Conservation (phyloP, 2,113 vertebrate species). For the Microtus pennsylvanicus region DNA sequence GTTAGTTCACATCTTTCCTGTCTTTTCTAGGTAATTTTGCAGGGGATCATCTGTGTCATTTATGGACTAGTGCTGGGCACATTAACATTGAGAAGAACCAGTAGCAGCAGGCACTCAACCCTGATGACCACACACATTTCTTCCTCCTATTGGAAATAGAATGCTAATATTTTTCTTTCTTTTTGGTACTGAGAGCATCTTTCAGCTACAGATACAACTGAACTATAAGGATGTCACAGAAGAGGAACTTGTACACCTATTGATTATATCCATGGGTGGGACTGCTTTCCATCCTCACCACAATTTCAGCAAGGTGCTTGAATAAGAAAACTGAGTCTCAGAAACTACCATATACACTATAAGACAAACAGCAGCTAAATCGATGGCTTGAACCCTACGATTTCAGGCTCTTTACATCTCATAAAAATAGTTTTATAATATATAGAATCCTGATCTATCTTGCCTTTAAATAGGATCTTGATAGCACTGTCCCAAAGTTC, state of each 20-base stretch:
- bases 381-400: not conserved
- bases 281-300: not conserved
- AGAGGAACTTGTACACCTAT: not conserved
- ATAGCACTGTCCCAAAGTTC: not conserved
- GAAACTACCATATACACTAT: not conserved
- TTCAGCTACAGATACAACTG: not conserved
- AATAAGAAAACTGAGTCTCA: not conserved
- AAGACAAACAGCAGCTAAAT: not conserved
- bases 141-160: not conserved
- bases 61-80: not conserved
- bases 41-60: not conserved
- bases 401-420: not conserved
- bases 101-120: not conserved
- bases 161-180: not conserved
- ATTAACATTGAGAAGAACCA: not conserved
- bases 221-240: not conserved
- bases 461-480: not conserved
- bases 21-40: not conserved
- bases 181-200: not conserved
- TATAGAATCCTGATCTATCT: not conserved
- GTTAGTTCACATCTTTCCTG: not conserved
- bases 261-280: not conserved
- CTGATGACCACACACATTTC: not conserved
- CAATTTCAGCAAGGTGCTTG: not conserved
- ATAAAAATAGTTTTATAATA: conserved; percentile 9